Evolutionary conservation across 92 coral and sea anemone species (phyloP), one percentile per base, ranked within the genome.

Genomic region (Actinernus sp.): DNA sequence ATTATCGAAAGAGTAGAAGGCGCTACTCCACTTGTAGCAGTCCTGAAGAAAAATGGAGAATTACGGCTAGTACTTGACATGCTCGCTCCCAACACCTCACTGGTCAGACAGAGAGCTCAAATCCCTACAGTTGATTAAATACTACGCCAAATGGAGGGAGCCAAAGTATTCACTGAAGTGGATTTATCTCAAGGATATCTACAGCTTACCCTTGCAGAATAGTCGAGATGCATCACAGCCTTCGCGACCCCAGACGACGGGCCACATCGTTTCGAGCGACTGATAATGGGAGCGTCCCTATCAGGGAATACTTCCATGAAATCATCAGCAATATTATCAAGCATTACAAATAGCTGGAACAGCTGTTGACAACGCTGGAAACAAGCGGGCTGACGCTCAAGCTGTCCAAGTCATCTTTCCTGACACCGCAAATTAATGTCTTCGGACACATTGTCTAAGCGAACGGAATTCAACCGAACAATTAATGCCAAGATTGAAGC

Each of bases 51-150:
- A 13, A n/a, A 34, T 1, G 82, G 86, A 24, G 82, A 65, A 25
- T 46, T 78, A 14, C 74, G 77, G 23, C 68, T 84, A 3, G 91
- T 43, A 1, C 46, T 85, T 5, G 73, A 71, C 49, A 85, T 71
- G 82, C 66, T 57, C 38, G 31, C 60, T 31, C 91, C 86, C 0
- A 85, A 85, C 50, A 32, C 56, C 17, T 73, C 73, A 20, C 65
- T 77, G 26, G 50, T 58, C 37, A 7, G 85, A 31, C 61, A 71
- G 13, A n/a, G 78, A 48, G 78, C 78, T 5, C 78, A 78, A 55
- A 78, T 85, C 27, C 91, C 78, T 5, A 85, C 86, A 3, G 78
- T 78, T 6, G 45, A 78, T 49, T 68, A 78, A 18, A 85, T 78
- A 22, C 61, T 78, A 21, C 91, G 31, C 18, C 10, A 71, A 44